phyloP scores from a whole-genome alignment of 2,888 invertebrate species.

The Ernsta delagoae region DNA sequence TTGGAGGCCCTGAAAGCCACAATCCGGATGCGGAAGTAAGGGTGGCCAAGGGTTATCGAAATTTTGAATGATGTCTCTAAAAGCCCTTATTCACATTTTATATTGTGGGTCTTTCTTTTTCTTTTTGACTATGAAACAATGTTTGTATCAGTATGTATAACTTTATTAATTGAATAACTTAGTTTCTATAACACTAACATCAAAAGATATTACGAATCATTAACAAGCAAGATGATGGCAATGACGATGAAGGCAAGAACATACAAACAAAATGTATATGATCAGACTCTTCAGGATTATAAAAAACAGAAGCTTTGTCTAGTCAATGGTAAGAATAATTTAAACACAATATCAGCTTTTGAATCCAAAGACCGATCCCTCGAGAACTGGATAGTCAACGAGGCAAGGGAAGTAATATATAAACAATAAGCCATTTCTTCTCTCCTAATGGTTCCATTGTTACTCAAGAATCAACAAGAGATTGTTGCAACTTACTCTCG shows the following conservation, averaged over 20 bases:
- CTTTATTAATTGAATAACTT: neutral
- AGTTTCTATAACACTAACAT: neutral
- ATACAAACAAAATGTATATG: neutral
- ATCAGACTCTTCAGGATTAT: neutral
- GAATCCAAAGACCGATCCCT: constrained; percentile 20
- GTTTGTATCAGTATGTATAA: no score
- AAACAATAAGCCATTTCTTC: constrained; percentile 36
- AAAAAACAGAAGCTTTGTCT: constrained; percentile 11
- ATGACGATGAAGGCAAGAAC: no score
- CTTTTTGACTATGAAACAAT: neutral
- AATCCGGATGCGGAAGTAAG: constrained; percentile 19
- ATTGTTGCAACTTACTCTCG: constrained; percentile 29
- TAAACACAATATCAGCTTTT: constrained; percentile 13
- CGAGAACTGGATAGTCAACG: constrained; percentile 26
- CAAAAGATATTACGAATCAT: neutral
- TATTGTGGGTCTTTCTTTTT: neutral
- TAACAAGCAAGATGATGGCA: no score
- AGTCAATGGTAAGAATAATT: constrained; percentile 21
- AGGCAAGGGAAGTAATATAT: constrained; percentile 34
- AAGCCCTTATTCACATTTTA: neutral
- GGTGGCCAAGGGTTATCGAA: constrained; percentile 24
- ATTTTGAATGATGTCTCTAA: neutral
- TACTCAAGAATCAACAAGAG: constrained; percentile 27
- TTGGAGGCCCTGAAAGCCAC: constrained; percentile 22
- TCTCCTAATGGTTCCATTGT: constrained; percentile 31